Evolutionary conservation across 2,113 vertebrate genomes (phyloP), one percentile per base, ranked within the genome.

Genomic region (Cricetomys ansorgei): DNA sequence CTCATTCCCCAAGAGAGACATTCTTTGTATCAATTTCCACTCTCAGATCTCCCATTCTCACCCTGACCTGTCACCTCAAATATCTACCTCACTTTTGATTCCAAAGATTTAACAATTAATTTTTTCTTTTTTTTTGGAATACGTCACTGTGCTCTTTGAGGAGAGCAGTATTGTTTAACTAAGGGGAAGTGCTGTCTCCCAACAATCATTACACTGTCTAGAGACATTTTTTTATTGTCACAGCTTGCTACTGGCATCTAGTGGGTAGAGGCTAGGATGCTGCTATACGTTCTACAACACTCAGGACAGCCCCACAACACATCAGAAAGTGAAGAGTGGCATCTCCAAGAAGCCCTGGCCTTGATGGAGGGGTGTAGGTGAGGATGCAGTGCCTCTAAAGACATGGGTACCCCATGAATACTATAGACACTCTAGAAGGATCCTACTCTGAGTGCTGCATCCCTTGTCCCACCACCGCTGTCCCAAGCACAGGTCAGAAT

Each of bases 181-280:
- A 31, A 50, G 31, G 31, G 45, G 12, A 34, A 10, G 3, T 40
- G 59, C 86, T 76, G 59, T 69, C 65, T 65, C 15, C 19, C 27
- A n/a, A 31, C 37, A 69, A 29, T 37, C 76, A 25, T 2, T 67
- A 43, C 21, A 45, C 2, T 72, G 7, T 81, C 31, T 53, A 64
- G 76, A 72, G 50, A 92, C 48, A 50, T 37, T 92, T 94, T n/a
- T 70, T 48, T n/a, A 34, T 88, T 75, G 37, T 96, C 64, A 75
- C 21, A 87, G 7, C 55, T 57, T 29, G 40, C 48, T 88, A 13
- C 37, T 55, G 29, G 75, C 80, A 91, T 88, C 31, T 53, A 92
- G 50, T 79, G 67, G 12, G 12, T 92, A 37, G 53, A 89, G 40
- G 17, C 48, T 43, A 84, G 48, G 50, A 34, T 77, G 29, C 53